phyloP scores from a whole-genome alignment of 2,113 vertebrate species.

The Urocolius indicus region DNA sequence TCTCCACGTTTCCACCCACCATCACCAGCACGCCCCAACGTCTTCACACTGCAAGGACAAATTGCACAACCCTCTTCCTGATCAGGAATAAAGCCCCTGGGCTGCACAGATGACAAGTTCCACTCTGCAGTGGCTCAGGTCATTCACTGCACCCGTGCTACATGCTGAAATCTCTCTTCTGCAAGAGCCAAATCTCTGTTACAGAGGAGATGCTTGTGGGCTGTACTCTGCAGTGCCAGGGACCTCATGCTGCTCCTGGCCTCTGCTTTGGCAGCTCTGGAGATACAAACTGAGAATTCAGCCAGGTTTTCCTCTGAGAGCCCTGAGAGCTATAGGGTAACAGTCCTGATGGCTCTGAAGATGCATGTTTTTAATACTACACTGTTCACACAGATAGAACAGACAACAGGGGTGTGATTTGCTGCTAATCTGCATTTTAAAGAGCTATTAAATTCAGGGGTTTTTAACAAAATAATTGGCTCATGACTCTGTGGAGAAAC shows the following conservation, averaged over 20 bases:
- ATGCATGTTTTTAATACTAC: background rate
- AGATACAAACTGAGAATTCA: background rate
- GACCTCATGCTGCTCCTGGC: background rate
- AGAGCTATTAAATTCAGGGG: background rate
- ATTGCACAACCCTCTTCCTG: background rate
- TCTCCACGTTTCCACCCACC: background rate
- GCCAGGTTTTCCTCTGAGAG: background rate
- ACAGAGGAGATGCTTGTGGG: background rate
- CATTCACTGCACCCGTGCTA: background rate
- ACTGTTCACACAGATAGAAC: too few relatives aligned
- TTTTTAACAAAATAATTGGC: background rate
- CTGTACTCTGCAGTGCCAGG: background rate
- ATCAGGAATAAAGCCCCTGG: background rate
- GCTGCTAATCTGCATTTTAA: background rate
- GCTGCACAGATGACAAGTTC: background rate
- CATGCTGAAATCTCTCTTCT: background rate
- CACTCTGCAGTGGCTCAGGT: background rate
- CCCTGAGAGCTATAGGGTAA: fast-evolving
- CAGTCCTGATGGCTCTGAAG: background rate
- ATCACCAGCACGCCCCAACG: background rate
- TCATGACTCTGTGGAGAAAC: fast-evolving
- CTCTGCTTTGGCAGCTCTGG: background rate
- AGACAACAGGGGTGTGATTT: too few relatives aligned
- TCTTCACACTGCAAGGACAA: background rate
- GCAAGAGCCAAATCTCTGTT: background rate